phyloP scores from a whole-genome alignment of 2,888 invertebrate species.

The Bursaphelenchus okinawaensis region DNA sequence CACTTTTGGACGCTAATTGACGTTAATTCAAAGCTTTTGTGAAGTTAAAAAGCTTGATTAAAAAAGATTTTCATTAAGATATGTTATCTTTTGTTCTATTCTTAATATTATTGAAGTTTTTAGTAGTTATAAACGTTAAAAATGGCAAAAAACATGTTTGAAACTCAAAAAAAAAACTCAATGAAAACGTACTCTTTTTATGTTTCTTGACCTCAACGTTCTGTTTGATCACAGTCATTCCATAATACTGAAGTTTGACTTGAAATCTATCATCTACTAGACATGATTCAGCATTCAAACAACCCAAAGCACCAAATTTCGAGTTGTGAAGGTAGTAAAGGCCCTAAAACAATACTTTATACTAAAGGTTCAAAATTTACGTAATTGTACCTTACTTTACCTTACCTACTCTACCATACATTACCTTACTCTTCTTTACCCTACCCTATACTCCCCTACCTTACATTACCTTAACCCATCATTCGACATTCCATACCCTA shows the following conservation, averaged over 20 bases:
- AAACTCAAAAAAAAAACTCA: neutral
- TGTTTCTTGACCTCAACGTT: neutral
- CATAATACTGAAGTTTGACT: constrained; percentile 35
- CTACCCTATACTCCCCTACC: no score
- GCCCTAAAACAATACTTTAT: constrained; percentile 3
- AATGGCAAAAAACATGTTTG: neutral
- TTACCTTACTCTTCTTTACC: neutral
- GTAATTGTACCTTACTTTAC: no score
- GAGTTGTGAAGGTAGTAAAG: constrained; percentile 18
- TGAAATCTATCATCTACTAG: constrained; percentile 32
- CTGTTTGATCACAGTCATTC: constrained; percentile 21
- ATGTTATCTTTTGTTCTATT: no score
- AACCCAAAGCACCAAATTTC: constrained; percentile 13
- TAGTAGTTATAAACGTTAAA: no score
- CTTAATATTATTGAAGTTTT: no score
- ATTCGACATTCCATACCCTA: no score
- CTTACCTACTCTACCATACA: neutral
- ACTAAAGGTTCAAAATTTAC: no score
- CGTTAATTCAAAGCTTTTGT: no score
- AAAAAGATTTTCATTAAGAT: no score
- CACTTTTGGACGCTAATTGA: no score
- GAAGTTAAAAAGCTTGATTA: no score
- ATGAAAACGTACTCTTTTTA: neutral
- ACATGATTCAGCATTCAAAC: constrained; percentile 12
- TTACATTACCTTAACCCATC: no score